Conservation (phyloP, 2,888 invertebrate genomes). For the Dexiosoma caninum region DNA sequence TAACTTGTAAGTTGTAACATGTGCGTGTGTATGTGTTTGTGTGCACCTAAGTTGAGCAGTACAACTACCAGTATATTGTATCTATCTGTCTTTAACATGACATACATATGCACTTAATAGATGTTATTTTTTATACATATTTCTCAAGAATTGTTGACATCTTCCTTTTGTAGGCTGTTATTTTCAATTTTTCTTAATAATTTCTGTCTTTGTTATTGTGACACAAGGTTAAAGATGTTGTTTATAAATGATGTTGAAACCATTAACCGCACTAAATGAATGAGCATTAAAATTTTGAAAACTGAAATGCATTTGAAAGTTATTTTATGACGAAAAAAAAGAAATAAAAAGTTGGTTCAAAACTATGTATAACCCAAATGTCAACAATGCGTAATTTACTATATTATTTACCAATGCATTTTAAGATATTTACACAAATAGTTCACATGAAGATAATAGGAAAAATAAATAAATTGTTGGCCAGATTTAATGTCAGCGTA, state of each 20-base stretch:
- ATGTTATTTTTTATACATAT: conserved; percentile 7
- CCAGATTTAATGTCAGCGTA: too few relatives aligned
- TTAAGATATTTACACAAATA: too few relatives aligned
- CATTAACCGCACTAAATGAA: conserved; percentile 2
- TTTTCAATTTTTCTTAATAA: conserved; percentile 4
- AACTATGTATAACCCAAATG: not conserved
- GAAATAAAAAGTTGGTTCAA: too few relatives aligned
- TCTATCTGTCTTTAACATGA: conserved; percentile 13
- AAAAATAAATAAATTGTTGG: too few relatives aligned
- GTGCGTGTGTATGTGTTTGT: not conserved
- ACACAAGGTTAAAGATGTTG: conserved; percentile 8
- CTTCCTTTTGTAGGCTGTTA: conserved; percentile 12
- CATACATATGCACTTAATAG: too few relatives aligned
- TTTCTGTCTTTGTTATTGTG: conserved; percentile 14
- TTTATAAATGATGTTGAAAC: not conserved
- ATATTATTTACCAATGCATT: not conserved
- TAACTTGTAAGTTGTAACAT: not conserved
- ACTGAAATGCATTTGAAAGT: not conserved
- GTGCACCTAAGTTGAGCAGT: conserved; percentile 7
- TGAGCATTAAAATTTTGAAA: conserved; percentile 14
- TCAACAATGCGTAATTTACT: not conserved
- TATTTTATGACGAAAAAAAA: not conserved
- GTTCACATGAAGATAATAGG: not conserved
- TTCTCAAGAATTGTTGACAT: not conserved
- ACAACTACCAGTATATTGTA: conserved; percentile 18